Conservation (phyloP, 64 coral and sea anemone genomes). For the Porites lutea region DNA sequence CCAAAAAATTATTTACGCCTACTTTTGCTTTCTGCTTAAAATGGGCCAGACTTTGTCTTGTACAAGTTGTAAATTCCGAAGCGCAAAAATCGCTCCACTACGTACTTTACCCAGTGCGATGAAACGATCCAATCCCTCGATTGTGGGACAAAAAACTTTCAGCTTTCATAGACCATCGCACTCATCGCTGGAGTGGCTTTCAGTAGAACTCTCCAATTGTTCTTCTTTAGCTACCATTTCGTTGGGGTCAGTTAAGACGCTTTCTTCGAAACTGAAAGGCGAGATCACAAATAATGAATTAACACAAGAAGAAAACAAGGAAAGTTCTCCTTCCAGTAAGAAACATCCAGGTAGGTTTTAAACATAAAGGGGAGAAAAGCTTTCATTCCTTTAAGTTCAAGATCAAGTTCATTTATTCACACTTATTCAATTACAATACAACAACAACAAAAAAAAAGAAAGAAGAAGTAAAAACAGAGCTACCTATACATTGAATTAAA, state of each 20-base stretch:
- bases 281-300: neutral
- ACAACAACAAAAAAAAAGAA: no score
- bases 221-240: conserved; percentile 19
- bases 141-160: neutral
- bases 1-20: neutral
- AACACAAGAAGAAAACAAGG: neutral
- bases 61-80: neutral
- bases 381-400: no score
- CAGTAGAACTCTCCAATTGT: neutral
- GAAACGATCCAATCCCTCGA: neutral
- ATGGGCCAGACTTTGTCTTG: conserved; percentile 8
- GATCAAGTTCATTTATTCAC: no score
- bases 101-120: neutral
- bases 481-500: no score
- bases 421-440: no score
- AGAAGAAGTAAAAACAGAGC: no score
- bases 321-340: neutral
- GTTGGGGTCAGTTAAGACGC: neutral
- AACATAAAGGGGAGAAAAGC: neutral
- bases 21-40: neutral
- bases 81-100: neutral
- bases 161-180: neutral
- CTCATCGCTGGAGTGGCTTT: neutral
- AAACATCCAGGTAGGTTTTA: conserved; percentile 19
- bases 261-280: neutral